Base-by-base conservation (phyloP, 2,888 invertebrate species). In the Chrysolina americana region DNA sequence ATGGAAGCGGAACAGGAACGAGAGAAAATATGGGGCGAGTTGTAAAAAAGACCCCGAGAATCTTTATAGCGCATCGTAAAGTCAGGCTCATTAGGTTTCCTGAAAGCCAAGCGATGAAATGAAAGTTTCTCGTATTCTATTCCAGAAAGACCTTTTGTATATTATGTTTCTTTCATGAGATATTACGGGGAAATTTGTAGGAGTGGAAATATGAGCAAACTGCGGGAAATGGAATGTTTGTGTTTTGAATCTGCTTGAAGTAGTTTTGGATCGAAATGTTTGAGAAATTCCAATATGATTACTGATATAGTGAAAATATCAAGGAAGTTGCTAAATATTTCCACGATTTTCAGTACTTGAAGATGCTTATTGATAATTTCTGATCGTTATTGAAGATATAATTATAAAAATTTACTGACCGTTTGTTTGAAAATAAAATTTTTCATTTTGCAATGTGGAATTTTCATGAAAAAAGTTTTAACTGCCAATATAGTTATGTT, bases 1-100 rank as follows among this genome's bases (percentile, higher is more conserved):
- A 59, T 59, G 28, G 23, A 36, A 36, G 21, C 19, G 11, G 17
- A n/a, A 8, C 1, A 23, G 36, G n/a, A 59, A 21, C 11, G 1
- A 36, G n/a, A 36, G 17, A 36, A 59, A 28, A 59, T 59, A 17
- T 36, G 59, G 59, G n/a, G 36, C 36, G 9, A 68, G 41, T 23
- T 68, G 53, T 48, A 70, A 69, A 68, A 74, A 74, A 63, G 65
- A 66, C 62, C 56, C 65, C 41, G 23, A 71, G 23, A 65, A 41
- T 71, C 59, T 71, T 65, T 75, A 71, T 75, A 68, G 65, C 50
- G 28, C 41, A 36, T 65, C 71, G 68, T 75, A 69, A 75, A 75
- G 47, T 62, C 47, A 44, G 75, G 71, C 71, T 75, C 75, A 69
- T 75, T 71, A 75, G 68, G 71, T 73, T 56, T 69, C 36, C 69